A percentile compares a stretch with the other conserved stretches of the same genome.
Evolutionary conservation across 2,888 invertebrate genomes (phyloP).

Genomic region (Orchestes rusci): DNA sequence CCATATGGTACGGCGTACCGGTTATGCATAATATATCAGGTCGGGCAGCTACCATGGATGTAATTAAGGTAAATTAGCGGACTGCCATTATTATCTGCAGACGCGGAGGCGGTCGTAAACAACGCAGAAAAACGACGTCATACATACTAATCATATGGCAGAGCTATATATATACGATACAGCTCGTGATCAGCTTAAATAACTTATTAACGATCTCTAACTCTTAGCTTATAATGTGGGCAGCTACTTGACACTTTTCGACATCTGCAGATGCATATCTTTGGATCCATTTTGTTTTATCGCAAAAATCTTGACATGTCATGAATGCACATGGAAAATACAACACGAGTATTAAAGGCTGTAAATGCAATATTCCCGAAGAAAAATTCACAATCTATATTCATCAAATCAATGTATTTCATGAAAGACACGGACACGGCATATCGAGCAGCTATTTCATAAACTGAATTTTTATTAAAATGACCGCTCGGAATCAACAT

Average conservation of each 20-base stretch:
- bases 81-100: constrained; percentile 23
- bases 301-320: no score
- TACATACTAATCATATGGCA: constrained; percentile 19
- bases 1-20: constrained; percentile 24
- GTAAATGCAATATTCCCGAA: no score
- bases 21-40: constrained; percentile 23
- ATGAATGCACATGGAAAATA: no score
- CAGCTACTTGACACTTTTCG: no score
- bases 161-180: constrained; percentile 11
- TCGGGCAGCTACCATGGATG: constrained; percentile 21
- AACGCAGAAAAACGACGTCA: constrained; percentile 21
- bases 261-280: no score
- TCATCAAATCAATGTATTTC: no score
- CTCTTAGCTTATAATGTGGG: no score
- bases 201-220: constrained; percentile 7
- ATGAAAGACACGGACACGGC: no score
- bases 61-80: constrained; percentile 25
- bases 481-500: constrained; percentile 23
- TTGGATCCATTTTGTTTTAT: no score
- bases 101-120: constrained; percentile 23
- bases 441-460: constrained; percentile 17
- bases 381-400: no score
- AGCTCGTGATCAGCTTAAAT: constrained; percentile 14
- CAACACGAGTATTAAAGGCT: no score
- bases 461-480: constrained; percentile 27